phyloP scores from a whole-genome alignment of 2,888 invertebrate species.

The Ichneumoninae sp. region DNA sequence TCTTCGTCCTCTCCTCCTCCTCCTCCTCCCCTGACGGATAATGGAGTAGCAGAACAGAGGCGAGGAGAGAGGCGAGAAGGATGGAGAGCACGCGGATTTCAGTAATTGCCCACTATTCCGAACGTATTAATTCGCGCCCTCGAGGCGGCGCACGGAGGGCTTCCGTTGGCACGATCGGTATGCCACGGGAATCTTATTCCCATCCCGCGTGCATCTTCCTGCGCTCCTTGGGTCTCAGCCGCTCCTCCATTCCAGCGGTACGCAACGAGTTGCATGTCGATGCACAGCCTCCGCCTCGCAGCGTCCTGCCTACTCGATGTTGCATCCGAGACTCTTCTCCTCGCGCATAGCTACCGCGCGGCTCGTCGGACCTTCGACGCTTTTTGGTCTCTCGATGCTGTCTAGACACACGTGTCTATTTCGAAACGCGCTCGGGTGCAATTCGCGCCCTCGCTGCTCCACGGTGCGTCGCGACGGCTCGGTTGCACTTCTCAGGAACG shows the following conservation, averaged over 20 bases:
- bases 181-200: slow-evolving; percentile 61
- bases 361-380: slow-evolving; percentile 39
- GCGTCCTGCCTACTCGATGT: neutral
- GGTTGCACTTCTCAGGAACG: slow-evolving; percentile 49
- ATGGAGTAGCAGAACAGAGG: slow-evolving; percentile 41
- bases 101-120: slow-evolving; percentile 67
- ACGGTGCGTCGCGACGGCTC: slow-evolving; percentile 43
- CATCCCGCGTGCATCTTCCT: slow-evolving; percentile 3
- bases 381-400: slow-evolving; percentile 54
- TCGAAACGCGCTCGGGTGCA: slow-evolving; percentile 54
- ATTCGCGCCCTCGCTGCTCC: slow-evolving; percentile 64
- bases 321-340: neutral
- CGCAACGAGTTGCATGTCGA: slow-evolving; percentile 20
- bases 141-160: slow-evolving; percentile 36
- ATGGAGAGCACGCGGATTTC: slow-evolving; percentile 52
- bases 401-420: slow-evolving; percentile 66
- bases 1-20: slow-evolving; percentile 28
- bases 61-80: slow-evolving; percentile 35
- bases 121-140: slow-evolving; percentile 69
- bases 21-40: slow-evolving; percentile 45
- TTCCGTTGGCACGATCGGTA: slow-evolving; percentile 63
- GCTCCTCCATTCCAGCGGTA: slow-evolving; percentile 35
- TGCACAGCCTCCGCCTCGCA: neutral
- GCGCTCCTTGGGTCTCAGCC: slow-evolving; percentile 12
- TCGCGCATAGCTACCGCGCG: neutral